Evolutionary conservation across 2,888 invertebrate species (phyloP), one percentile per base, ranked within the genome.

Genomic region (Sycophila texana): DNA sequence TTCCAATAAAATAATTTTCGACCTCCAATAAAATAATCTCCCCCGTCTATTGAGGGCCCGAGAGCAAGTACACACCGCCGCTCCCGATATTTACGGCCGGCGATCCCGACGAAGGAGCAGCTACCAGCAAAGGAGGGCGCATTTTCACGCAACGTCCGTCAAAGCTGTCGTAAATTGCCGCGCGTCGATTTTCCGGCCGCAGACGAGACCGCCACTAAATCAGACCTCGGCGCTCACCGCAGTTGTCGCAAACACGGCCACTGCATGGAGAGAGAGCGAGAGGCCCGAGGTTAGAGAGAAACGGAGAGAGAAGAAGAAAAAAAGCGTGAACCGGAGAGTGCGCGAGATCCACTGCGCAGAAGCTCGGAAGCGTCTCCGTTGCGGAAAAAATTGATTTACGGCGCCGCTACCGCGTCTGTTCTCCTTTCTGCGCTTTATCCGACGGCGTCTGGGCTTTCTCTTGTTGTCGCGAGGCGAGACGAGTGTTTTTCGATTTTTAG

Each of bases 71-170:
- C 22, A 22, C 12, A 14, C 14, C 39, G 5, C 5, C 39, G 39
- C 39, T 4, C 39, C 5, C 39, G 30, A 55, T 74, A 66, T 65
- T 65, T 66, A 66, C 65, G 18, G 22, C 65, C 14, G 1, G 2
- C 26, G 26, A 30, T 10, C 53, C n/a, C 53, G 53, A 10, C 7
- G 16, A 2, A 14, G 58, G 18, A 26, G n/a, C n/a, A 10, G 22
- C 76, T 67, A 77, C 77, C 20, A 65, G 63, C 68, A 68, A 14
- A 22, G 58, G 60, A 60, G 53, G 39, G 67, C 39, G 39, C 30
- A 73, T 67, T 76, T 80, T 80, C 63, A 73, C 76, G 73, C 60
- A 80, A 80, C 63, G 58, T 74, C 77, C 70, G 53, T 77, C 77
- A 70, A 74, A 70, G 60, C 39, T 49, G n/a, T 80, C 76, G 20